These are phyloP conservation scores for Potorous gilbertii DNA, from an alignment of 2,797 vertebrate species.

Conservation along the genomic window DNA sequence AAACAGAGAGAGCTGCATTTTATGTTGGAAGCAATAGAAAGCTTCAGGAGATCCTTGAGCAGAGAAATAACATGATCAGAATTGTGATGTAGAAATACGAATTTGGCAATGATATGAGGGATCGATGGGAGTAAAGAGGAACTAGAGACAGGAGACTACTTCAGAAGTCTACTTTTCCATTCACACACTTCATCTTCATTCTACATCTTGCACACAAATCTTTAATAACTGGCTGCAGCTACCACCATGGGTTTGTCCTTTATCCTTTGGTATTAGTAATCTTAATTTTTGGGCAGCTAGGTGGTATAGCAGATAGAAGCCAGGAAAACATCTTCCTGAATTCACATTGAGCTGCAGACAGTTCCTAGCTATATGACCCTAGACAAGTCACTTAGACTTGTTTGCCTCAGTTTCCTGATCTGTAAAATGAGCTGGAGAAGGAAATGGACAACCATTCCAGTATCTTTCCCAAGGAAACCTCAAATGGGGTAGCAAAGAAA, in stretches of 20 bases:
- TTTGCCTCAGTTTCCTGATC: background rate
- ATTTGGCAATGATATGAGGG: background rate
- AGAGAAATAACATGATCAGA: background rate
- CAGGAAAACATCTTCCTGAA: background rate
- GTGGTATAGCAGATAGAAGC: background rate
- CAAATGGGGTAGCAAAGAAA: background rate
- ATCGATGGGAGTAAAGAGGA: background rate
- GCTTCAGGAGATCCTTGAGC: background rate
- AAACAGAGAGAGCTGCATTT: background rate
- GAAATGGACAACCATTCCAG: background rate
- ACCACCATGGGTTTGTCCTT: background rate
- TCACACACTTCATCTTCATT: background rate
- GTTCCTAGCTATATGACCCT: background rate
- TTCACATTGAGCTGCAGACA: background rate
- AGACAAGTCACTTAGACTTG: background rate
- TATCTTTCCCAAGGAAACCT: background rate
- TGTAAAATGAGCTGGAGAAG: background rate
- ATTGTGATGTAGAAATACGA: background rate
- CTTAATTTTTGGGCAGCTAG: background rate
- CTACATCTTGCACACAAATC: background rate
- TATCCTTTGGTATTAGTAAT: background rate
- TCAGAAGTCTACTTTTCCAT: background rate
- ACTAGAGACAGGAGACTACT: background rate
- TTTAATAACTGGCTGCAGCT: background rate
- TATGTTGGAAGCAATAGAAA: background rate